Base-by-base conservation (phyloP, 2,797 vertebrate species). In the Enteromius argenteus region DNA sequence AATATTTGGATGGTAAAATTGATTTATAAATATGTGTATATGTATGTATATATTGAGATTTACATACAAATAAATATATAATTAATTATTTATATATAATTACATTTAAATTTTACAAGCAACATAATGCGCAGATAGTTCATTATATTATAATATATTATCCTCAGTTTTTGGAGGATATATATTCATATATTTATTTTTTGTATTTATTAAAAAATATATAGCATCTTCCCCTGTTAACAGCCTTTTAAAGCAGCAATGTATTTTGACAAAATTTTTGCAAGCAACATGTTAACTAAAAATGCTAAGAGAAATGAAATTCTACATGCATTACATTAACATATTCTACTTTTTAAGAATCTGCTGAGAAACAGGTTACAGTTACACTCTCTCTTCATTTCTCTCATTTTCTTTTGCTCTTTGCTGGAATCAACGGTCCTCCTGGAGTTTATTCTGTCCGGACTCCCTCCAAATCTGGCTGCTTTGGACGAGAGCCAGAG, bases 391-490 rank as follows among this genome's bases (percentile, higher is more conserved):
- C 30, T 49, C 27, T 37, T 23, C 4, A 73, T 58, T 66, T 37
- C 39, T 79, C 53, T 82, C 32, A 44, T 60, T 77, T 19, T 64
- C 58, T 35, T 80, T 17, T 53, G 23, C 30, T 77, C 44, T 49
- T 72, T 15, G 67, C 44, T 77, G 53, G 51, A 64, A 66, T 88
- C 74, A 49, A 87, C 76, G 86, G 88, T 58, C 83, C 74, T 84
- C 85, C 21, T 15, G 44, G 23, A 82, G 46, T 67, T 75, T 46
- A 13, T 15, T 90, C 82, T 78, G 5, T 69, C 72, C 83, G 76
- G 77, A 90, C 90, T 90, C 81, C 64, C 51, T 78, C 58, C 80
- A 93, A 94, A 95, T 95, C 92, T 94, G 94, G 90, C 77, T 87
- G 79, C 84, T 87, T 86, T 92, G 90, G 86, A 73, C 69, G 68